A percentile compares a stretch with the other conserved stretches of the same genome.
phyloP scores from a whole-genome alignment of 2,113 vertebrate genomes.

The Microcebus ravelobensis region DNA sequence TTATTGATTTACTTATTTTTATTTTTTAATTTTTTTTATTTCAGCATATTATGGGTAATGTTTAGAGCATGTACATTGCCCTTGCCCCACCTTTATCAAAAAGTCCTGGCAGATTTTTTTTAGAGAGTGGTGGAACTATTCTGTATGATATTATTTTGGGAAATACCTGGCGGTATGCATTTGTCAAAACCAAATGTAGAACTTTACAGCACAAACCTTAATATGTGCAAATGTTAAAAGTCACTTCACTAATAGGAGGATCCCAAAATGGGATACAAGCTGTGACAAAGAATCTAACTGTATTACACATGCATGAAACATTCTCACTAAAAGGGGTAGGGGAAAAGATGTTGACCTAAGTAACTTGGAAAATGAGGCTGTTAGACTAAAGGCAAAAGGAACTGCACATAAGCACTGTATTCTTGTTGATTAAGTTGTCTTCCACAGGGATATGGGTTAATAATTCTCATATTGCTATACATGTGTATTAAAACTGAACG shows the following conservation, averaged over 20 bases:
- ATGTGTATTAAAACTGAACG: background rate
- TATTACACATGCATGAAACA: background rate
- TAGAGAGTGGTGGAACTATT: background rate
- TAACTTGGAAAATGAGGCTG: background rate
- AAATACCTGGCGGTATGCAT: background rate
- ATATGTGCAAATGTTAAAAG: background rate
- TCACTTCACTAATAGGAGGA: background rate
- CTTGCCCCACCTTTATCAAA: no score
- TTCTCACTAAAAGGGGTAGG: background rate
- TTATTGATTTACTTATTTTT: no score
- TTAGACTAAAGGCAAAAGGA: background rate
- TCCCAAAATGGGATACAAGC: background rate
- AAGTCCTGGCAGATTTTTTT: background rate
- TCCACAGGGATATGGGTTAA: background rate
- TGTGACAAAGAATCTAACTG: background rate
- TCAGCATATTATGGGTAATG: no score
- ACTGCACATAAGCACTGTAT: background rate
- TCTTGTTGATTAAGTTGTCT: background rate
- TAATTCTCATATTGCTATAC: background rate
- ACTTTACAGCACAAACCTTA: background rate
- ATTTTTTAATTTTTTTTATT: no score
- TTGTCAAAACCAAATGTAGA: background rate
- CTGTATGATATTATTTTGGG: background rate
- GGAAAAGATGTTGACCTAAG: background rate
- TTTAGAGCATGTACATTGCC: no score